Base-by-base conservation (phyloP, 2,888 invertebrate genomes). In the Sphaerophoria taeniata region DNA sequence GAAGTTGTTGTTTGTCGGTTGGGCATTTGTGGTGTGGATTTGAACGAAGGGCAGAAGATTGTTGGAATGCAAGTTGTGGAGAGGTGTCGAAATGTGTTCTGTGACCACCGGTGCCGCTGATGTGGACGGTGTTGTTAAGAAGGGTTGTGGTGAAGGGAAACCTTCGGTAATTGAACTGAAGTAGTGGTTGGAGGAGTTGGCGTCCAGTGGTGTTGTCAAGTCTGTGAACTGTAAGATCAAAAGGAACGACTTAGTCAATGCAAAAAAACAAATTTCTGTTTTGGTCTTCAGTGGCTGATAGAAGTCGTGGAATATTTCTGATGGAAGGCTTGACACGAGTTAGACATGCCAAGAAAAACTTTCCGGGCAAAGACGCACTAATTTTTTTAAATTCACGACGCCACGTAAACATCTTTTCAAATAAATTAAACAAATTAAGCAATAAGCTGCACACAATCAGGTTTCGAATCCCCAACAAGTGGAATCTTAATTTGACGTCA, bases 21-120 rank as follows among this genome's bases (percentile, higher is more conserved):
- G 90, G 31, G 91, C 87, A 82, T 91, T 89, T 4, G 90, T 91
- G 0, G 91, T 91, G 51, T 91, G 91, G 43, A 91, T 91, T 87
- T 91, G 91, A 7, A 91, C 91, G 85, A 91, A 91, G 0, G 91
- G 91, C 56, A 91, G 87, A 4, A 77, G 24, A 51, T 78, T 76
- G 36, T 79, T 76, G 11, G 77, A 55, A 71, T 82, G 81, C 39
- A 73, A 14, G 36, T 55, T 82, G 11, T 16, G 45, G 0, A 74
- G 16, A 43, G 74, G 33, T 4, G 72, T 69, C 6, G 76, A 33
- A 16, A 79, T 56, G 5, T 72, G 39, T 53, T 55, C 60, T 6
- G 63, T 24, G 24, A 24, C 75, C 7, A 63, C 34, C 24, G 78
- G 7, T 14, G 6, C 24, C 24, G 24, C 24, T 24, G 43, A 11